Conservation (phyloP, 2,113 vertebrate genomes). For the Neomonachus schauinslandi region DNA sequence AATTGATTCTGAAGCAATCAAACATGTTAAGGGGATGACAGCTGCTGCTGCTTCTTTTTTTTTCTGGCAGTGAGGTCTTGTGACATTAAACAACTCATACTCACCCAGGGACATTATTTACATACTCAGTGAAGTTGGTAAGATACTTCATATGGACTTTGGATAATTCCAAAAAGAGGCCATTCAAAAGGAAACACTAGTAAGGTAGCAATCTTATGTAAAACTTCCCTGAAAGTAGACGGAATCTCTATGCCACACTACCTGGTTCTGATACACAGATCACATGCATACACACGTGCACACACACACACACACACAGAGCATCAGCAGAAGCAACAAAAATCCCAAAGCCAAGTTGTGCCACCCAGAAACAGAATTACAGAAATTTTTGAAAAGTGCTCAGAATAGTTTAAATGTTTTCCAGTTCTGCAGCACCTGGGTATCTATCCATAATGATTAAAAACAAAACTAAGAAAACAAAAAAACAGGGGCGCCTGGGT, state of each 20-base stretch:
- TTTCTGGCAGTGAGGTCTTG: neutral
- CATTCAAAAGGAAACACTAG: neutral
- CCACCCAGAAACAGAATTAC: neutral
- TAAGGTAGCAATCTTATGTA: neutral
- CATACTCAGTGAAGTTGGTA: neutral
- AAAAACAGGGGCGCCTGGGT: no score
- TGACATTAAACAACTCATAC: conserved; percentile 38
- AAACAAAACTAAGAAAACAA: neutral
- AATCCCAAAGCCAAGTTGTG: neutral
- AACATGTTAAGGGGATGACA: neutral
- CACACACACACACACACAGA: neutral
- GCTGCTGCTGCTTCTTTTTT: neutral
- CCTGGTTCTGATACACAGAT: neutral
- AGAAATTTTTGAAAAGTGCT: neutral
- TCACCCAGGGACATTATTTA: neutral
- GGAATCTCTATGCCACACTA: neutral
- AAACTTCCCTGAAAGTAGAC: neutral
- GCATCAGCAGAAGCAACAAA: neutral
- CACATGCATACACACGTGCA: neutral
- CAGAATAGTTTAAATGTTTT: conserved; percentile 29
- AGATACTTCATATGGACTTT: neutral
- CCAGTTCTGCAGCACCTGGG: neutral
- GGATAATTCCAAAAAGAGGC: neutral
- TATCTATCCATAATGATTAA: neutral
- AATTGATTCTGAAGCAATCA: conserved; percentile 45